Conservation (phyloP, 2,888 invertebrate genomes). For the Drosophila testacea region DNA sequence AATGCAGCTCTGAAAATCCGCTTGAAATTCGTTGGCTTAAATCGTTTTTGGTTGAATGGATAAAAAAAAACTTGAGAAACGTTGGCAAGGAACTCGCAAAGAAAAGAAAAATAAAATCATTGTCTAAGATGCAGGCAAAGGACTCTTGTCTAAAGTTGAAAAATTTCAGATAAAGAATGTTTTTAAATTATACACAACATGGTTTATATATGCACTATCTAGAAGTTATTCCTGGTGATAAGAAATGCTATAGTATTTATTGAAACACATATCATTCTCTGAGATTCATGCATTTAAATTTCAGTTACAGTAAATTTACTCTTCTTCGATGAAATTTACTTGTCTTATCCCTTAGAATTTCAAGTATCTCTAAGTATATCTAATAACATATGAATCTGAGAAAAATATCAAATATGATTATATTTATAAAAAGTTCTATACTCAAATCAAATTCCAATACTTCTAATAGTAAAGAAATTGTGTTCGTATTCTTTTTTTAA, state of each 20-base stretch:
- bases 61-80: slow-evolving; percentile 36
- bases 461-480: too few relatives aligned
- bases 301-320: neutral
- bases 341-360: neutral
- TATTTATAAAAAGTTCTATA: too few relatives aligned
- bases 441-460: too few relatives aligned
- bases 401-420: too few relatives aligned
- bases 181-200: neutral
- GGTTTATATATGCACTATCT: too few relatives aligned
- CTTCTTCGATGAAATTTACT: neutral
- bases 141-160: neutral
- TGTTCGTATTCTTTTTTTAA: too few relatives aligned
- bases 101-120: slow-evolving; percentile 3
- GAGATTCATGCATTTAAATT: neutral
- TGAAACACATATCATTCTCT: too few relatives aligned
- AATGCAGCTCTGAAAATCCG: slow-evolving; percentile 40
- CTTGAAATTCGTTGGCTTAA: slow-evolving; percentile 44
- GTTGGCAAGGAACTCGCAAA: slow-evolving; percentile 18
- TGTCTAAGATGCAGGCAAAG: neutral
- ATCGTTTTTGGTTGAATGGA: slow-evolving; percentile 41
- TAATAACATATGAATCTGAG: too few relatives aligned
- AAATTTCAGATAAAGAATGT: neutral
- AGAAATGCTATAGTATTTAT: too few relatives aligned
- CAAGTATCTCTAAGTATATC: too few relatives aligned
- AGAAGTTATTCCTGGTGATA: too few relatives aligned